Conservation (phyloP, 1,140 invertebrate species). For the Drosophila ironensis region DNA sequence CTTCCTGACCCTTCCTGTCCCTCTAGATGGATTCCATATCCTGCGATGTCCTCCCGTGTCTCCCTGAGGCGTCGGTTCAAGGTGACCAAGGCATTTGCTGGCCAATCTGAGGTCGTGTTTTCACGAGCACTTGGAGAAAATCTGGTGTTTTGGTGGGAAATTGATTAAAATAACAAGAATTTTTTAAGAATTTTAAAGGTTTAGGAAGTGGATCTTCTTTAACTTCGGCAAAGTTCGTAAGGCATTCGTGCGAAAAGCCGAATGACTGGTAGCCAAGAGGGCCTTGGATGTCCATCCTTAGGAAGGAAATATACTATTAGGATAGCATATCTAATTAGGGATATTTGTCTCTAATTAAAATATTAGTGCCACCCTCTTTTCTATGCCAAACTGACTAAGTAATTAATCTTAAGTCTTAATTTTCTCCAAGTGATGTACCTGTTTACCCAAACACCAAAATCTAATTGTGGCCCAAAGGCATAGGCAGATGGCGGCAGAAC, state of each 20-base stretch:
- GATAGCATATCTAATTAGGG: too few species aligned
- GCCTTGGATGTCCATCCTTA: too few species aligned
- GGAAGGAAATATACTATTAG: too few species aligned
- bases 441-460: constrained; percentile 26
- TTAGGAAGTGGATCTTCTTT: not conserved
- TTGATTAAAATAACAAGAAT: not conserved
- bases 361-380: not conserved
- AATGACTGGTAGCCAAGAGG: too few species aligned
- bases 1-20: not conserved
- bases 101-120: constrained; percentile 28
- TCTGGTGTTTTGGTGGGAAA: not conserved
- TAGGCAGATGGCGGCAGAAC: constrained; percentile 28
- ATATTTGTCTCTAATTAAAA: too few species aligned
- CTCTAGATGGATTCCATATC: not conserved
- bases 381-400: not conserved
- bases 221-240: too few species aligned
- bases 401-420: not conserved
- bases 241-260: too few species aligned
- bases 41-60: constrained; percentile 9
- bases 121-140: constrained; percentile 12
- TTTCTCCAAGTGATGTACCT: not conserved
- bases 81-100: constrained; percentile 48
- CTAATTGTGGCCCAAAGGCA: constrained; percentile 51
- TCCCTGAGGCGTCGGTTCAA: constrained; percentile 53
- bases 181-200: not conserved